Evolutionary conservation across 2,888 invertebrate species (phyloP), one percentile per base, ranked within the genome.

Genomic region (Mellilla xanthometata): DNA sequence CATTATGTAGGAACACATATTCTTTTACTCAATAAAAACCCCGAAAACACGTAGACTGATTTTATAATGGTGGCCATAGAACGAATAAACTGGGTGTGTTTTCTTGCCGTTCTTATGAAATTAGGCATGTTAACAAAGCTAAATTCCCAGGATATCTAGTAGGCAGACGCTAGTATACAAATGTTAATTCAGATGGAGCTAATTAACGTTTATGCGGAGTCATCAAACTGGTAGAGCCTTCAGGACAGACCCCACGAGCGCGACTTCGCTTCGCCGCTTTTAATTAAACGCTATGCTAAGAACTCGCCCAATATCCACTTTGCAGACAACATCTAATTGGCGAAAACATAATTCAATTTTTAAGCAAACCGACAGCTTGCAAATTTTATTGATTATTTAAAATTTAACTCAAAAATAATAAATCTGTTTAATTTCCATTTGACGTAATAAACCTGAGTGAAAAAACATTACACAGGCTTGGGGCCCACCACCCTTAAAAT

Each of bases 181-280:
- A 47, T 74, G 70, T 64, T 74, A 72, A 40, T 31, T 47, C 46
- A 24, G 39, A 26, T 39, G 69, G 67, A 70, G 76, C 79, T 79
- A 80, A 80, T 81, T 77, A 80, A 72, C 72, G 69, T 73, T 79
- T 77, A 77, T 73, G 75, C 69, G 54, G 64, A 77, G 72, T 79
- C 78, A 80, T 81, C 72, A 71, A 72, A 67, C 70, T 63, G 67
- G 65, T 65, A 65, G 68, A 49, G 40, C 39, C 57, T 59, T 49
- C 66, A 55, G 57, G 60, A 62, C 62, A 60, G 62, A 62, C 33
- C 64, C 62, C 67, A 68, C 62, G 56, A 66, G 58, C 64, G 62
- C 68, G 64, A 68, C 65, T 65, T 57, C 41, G 32, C 36, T 40
- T 47, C 40, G 33, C 47, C 29, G 47, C 27, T 36, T 33, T 41